A percentile compares a stretch with the other conserved stretches of the same genome.
Evolutionary conservation across 2,888 invertebrate genomes (phyloP).

Genomic region (Aporophyla lueneburgensis): DNA sequence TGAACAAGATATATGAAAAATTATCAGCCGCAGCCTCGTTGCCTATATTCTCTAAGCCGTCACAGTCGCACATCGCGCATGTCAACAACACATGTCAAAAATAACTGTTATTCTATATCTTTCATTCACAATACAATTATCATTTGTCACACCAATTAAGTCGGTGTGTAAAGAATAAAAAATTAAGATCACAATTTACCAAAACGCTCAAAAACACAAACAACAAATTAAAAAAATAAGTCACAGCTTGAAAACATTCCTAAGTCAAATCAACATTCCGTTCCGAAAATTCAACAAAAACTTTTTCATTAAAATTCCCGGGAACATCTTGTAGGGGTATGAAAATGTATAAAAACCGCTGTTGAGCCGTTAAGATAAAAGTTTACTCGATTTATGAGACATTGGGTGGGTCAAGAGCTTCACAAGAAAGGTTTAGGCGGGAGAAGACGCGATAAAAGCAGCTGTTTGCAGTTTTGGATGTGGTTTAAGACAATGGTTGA

Average conservation of each 20-base stretch:
- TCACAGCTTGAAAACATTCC: constrained; percentile 14
- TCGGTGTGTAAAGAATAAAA: neutral
- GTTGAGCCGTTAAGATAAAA: constrained; percentile 63
- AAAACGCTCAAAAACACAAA: constrained; percentile 3
- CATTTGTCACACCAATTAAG: neutral
- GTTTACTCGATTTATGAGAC: constrained; percentile 65
- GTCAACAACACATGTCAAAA: no score
- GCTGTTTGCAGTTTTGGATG: constrained; percentile 29
- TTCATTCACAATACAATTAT: neutral
- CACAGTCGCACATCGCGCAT: no score
- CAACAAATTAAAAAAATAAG: constrained; percentile 12
- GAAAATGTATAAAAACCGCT: constrained; percentile 62
- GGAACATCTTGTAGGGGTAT: constrained; percentile 48
- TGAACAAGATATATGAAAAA: no score
- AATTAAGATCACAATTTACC: neutral
- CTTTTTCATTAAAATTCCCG: constrained; percentile 62
- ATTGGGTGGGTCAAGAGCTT: constrained; percentile 54
- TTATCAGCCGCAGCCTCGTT: no score
- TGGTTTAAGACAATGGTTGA: constrained; percentile 26
- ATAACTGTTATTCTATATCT: neutral
- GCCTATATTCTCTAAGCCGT: no score
- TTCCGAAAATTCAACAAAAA: constrained; percentile 37
- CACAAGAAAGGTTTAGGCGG: constrained; percentile 49
- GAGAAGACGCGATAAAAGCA: constrained; percentile 59
- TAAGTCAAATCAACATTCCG: constrained; percentile 31